Percentiles rank a stretch among this genome's conserved stretches.
These are phyloP conservation scores for Bucco capensis DNA, from an alignment of 2,113 vertebrate species.

Conservation along the genomic window DNA sequence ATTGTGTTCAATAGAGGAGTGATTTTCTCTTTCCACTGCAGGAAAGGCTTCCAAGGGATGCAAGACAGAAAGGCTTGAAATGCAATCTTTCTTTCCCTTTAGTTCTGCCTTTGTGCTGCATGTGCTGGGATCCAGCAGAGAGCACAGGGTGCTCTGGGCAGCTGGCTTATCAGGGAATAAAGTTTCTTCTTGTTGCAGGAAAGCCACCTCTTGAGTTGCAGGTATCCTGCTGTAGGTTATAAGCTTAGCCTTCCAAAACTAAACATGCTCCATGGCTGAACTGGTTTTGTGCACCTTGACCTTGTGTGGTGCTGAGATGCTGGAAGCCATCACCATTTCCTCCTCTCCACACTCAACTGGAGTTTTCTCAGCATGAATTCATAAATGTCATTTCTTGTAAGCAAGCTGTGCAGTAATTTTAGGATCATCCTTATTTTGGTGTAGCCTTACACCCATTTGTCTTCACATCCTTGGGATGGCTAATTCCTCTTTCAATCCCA, in stretches of 20 bases:
- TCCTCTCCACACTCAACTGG: background rate
- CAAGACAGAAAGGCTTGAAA: background rate
- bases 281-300: background rate
- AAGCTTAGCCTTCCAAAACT: background rate
- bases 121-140: background rate
- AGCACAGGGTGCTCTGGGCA: background rate
- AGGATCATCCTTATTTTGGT: background rate
- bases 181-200: background rate
- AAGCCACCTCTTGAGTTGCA: background rate
- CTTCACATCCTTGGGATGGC: background rate
- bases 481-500: background rate
- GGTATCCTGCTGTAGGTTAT: fast-evolving
- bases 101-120: background rate
- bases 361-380: background rate
- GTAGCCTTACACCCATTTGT: background rate
- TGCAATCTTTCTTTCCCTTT: background rate
- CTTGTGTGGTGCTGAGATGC: background rate
- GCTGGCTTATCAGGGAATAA: background rate
- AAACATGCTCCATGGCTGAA: fast-evolving
- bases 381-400: background rate
- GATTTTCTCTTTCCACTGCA: background rate
- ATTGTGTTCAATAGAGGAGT: background rate
- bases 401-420: background rate
- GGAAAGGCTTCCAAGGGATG: background rate
- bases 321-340: background rate